Evolutionary conservation across 2,888 invertebrate species (phyloP).

Genomic region (Drosophila gaucha): DNA sequence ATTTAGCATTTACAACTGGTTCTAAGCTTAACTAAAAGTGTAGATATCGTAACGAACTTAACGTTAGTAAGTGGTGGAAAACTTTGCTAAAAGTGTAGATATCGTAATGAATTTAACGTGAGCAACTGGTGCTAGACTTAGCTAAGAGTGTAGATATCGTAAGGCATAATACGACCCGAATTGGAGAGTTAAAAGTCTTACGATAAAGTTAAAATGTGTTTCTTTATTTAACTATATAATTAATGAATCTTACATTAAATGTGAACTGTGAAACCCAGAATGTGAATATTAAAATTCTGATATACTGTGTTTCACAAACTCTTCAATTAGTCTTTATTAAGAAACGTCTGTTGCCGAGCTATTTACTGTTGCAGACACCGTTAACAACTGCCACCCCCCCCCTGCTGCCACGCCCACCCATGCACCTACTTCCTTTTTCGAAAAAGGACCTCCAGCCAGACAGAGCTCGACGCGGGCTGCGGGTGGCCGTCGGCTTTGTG

Average conservation of each 20-base stretch:
- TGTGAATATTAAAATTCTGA: neutral
- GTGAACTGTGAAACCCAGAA: neutral
- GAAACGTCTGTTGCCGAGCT: neutral
- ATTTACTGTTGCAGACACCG: neutral
- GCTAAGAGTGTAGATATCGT: neutral
- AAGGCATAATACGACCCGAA: too few relatives aligned
- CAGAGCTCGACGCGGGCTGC: constrained; percentile 45
- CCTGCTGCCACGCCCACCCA: constrained; percentile 5
- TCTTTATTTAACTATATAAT: neutral
- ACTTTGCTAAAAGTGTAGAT: neutral
- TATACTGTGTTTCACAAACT: too few relatives aligned
- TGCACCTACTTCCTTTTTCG: constrained; percentile 73
- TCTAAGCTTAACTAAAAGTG: neutral
- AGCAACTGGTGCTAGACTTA: neutral
- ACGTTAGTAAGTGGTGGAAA: neutral
- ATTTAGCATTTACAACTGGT: neutral
- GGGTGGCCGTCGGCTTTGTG: constrained; percentile 36
- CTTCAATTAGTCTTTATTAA: neutral
- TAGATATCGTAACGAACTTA: neutral
- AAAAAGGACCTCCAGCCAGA: constrained; percentile 54
- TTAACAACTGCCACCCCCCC: constrained; percentile 15
- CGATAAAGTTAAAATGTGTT: neutral
- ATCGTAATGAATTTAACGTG: neutral
- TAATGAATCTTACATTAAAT: neutral
- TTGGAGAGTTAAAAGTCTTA: constrained; percentile 1